phyloP scores from a whole-genome alignment of 2,888 invertebrate species.

The Monopis laevigella region DNA sequence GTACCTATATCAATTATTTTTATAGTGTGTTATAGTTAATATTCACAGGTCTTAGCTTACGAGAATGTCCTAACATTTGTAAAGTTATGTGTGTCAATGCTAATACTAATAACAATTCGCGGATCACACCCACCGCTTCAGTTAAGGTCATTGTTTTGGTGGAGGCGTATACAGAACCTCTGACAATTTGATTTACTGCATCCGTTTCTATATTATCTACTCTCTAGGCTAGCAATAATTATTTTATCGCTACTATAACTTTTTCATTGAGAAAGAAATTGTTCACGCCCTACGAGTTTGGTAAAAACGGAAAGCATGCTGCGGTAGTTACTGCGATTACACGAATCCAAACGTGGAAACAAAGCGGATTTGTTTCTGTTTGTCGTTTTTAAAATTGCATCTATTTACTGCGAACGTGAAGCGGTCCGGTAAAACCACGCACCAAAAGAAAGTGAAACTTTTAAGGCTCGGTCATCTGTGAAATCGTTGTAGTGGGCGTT shows the following conservation, averaged over 20 bases:
- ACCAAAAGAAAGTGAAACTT: conserved; percentile 56
- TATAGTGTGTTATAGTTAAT: too few relatives aligned
- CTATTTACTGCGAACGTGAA: conserved; percentile 1
- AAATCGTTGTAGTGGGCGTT: conserved; percentile 23
- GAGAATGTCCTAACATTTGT: conserved; percentile 40
- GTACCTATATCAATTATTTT: too few relatives aligned
- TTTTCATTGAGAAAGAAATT: conserved; percentile 18
- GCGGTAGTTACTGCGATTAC: conserved; percentile 2
- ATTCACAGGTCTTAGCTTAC: too few relatives aligned
- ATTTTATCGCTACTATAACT: neutral
- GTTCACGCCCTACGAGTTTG: conserved; percentile 44
- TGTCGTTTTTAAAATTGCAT: neutral
- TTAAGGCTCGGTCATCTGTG: conserved; percentile 25
- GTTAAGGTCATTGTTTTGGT: conserved; percentile 41
- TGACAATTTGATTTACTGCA: conserved; percentile 31
- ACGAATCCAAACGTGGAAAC: conserved; percentile 9
- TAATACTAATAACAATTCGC: conserved; percentile 47
- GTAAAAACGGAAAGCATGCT: conserved; percentile 63
- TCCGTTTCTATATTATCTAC: conserved; percentile 19
- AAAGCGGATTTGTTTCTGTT: conserved; percentile 5
- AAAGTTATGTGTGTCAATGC: conserved; percentile 53
- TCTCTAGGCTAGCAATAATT: neutral
- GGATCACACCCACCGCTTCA: conserved; percentile 31
- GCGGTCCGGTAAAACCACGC: conserved; percentile 2
- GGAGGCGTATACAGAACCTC: conserved; percentile 29